Base-by-base conservation (phyloP, 2,888 invertebrate genomes). In the Xylota sylvarum region DNA sequence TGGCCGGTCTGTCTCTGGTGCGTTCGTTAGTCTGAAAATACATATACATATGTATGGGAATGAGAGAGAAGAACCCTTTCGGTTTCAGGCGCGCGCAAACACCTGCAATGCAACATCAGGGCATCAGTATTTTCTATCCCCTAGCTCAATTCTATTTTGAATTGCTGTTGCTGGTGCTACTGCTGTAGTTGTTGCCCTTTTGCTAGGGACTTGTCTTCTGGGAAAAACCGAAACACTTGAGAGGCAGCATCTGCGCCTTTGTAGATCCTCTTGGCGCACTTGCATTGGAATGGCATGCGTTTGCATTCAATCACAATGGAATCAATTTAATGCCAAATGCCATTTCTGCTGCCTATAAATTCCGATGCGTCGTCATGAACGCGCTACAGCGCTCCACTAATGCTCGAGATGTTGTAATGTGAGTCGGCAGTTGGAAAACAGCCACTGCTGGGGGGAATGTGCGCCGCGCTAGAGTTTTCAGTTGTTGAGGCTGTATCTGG, bases 221-320 rank as follows among this genome's bases (percentile, higher is more conserved):
- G 83, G 79, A 84, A 79, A 23, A 60, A 62, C 69, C 69, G 19
- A 64, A 35, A 23, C 12, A 19, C 69, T 58, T 48, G 55, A 69
- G 17, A 43, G 14, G 55, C 55, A 70, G 60, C 67, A 79, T 69
- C 69, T 76, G 62, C 40, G 82, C 46, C 52, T 65, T 48, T 32
- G 60, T 17, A 62, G 37, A 58, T 43, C 50, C 70, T 52, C 48
- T 70, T 67, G 80, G 84, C 73, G 62, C 37, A 37, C 32, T 32
- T 58, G 52, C 65, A 72, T 62, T 65, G 48, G 43, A 46, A 43
- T 78, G 55, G 72, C 73, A 73, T 82, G 86, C 86, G 82, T 86
- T 86, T 86, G 86, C 86, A 86, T 82, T 86, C 81, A 86, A 86
- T 78, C 86, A 86, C 82, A 86, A 86, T 86, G 86, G 82, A 86